A percentile compares a stretch with the other conserved stretches of the same genome.
Evolutionary conservation across 1,140 invertebrate genomes (phyloP).

Genomic region (Heliothis subflexa): DNA sequence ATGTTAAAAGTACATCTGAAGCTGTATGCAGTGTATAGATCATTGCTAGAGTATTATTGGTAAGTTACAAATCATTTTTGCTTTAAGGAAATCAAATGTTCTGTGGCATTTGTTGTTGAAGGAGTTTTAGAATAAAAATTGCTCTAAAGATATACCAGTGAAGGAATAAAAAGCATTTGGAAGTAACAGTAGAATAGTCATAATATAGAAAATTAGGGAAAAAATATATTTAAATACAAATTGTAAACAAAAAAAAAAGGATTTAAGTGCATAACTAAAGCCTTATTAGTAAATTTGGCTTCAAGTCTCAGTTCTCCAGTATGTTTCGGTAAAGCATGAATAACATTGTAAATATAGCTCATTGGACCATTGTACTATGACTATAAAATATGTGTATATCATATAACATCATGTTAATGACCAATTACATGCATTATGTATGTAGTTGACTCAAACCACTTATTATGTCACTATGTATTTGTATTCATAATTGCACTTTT

Average conservation of each 20-base stretch:
- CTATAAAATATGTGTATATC: background rate
- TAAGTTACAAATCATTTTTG: conserved; percentile 45
- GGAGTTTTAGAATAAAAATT: conserved; percentile 47
- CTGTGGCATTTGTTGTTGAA: conserved; percentile 61
- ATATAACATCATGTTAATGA: conserved; percentile 19
- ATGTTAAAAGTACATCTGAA: conserved; percentile 48
- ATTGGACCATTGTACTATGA: conserved; percentile 8
- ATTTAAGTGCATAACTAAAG: background rate
- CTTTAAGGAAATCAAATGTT: conserved; percentile 51
- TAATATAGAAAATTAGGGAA: conserved; percentile 43
- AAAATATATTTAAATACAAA: conserved; percentile 9
- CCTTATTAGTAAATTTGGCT: background rate
- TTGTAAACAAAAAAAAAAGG: conserved; percentile 41
- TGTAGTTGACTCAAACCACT: conserved; percentile 16
- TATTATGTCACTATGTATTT: conserved; percentile 23
- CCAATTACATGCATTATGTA: conserved; percentile 28
- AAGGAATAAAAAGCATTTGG: conserved; percentile 52
- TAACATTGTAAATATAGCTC: conserved; percentile 9
- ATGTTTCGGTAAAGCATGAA: background rate
- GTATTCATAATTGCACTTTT: background rate
- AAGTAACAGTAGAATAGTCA: conserved; percentile 41
- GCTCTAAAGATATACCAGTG: conserved; percentile 48
- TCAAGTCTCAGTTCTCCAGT: background rate
- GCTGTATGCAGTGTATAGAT: conserved; percentile 51
- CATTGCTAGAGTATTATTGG: conserved; percentile 53